Evolutionary conservation across 1,140 invertebrate genomes (phyloP).

Genomic region (Aricia agestis): DNA sequence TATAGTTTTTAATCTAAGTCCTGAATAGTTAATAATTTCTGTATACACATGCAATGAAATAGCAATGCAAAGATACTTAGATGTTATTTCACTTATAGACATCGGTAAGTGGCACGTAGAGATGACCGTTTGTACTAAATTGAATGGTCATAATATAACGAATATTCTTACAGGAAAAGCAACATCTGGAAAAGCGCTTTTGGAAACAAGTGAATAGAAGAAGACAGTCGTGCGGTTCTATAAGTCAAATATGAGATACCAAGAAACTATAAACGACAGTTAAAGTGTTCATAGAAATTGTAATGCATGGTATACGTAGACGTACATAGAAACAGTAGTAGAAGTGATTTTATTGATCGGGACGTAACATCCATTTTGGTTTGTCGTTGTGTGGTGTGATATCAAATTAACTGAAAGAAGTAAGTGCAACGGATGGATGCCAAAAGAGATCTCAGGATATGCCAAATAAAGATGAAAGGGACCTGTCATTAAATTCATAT

Average conservation of each 20-base stretch:
- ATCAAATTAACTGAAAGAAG: not conserved
- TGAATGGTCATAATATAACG: slow-evolving; percentile 18
- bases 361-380: slow-evolving; percentile 15
- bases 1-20: slow-evolving; percentile 9
- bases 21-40: not conserved
- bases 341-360: slow-evolving; percentile 28
- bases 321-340: slow-evolving; percentile 30
- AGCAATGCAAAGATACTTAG: not conserved
- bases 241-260: slow-evolving; percentile 63
- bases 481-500: slow-evolving; percentile 68
- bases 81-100: not conserved
- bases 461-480: slow-evolving; percentile 61
- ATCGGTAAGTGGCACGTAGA: slow-evolving; percentile 1
- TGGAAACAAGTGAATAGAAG: slow-evolving; percentile 73
- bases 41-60: not conserved
- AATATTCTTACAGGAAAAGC: slow-evolving; percentile 64
- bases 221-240: slow-evolving; percentile 65
- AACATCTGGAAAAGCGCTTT: slow-evolving; percentile 66
- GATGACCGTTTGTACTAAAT: not conserved
- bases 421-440: slow-evolving; percentile 35
- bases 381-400: not conserved
- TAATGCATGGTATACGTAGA: slow-evolving; percentile 19
- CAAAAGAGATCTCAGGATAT: slow-evolving; percentile 49
- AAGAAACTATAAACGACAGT: not conserved
- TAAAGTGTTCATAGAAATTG: slow-evolving; percentile 33